phyloP scores from a whole-genome alignment of 1,140 invertebrate species.

The Reticulitermes speratus region DNA sequence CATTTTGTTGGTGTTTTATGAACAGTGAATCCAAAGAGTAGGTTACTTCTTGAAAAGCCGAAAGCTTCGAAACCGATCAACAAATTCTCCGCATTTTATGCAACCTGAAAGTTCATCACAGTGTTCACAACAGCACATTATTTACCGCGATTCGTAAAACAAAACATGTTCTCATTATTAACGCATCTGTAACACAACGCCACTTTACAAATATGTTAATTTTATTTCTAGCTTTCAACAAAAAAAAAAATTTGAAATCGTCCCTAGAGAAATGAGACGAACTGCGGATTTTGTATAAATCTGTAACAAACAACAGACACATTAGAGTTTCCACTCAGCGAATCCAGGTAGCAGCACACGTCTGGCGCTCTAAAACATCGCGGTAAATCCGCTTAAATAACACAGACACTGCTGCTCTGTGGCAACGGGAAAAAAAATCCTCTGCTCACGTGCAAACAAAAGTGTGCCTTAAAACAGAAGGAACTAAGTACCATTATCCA shows the following conservation, averaged over 20 bases:
- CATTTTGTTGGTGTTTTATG: too few species aligned
- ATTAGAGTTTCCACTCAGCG: not conserved
- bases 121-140: not conserved
- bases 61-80: too few species aligned
- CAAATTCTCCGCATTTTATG: too few species aligned
- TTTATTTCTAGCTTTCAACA: not conserved
- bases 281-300: not conserved
- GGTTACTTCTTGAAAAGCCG: too few species aligned
- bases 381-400: slow-evolving; percentile 19
- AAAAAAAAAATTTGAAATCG: not conserved
- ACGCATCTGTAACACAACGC: not conserved
- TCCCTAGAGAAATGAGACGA: not conserved
- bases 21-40: too few species aligned
- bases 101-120: too few species aligned
- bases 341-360: slow-evolving; percentile 12
- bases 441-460: not conserved
- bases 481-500: not conserved
- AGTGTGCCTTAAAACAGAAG: not conserved
- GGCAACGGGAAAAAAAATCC: not conserved
- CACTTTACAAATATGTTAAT: not conserved
- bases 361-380: not conserved
- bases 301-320: not conserved
- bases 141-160: not conserved
- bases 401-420: not conserved
- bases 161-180: not conserved